Evolutionary conservation across 2,113 vertebrate genomes (phyloP).

Genomic region (Dipodomys stephensi): DNA sequence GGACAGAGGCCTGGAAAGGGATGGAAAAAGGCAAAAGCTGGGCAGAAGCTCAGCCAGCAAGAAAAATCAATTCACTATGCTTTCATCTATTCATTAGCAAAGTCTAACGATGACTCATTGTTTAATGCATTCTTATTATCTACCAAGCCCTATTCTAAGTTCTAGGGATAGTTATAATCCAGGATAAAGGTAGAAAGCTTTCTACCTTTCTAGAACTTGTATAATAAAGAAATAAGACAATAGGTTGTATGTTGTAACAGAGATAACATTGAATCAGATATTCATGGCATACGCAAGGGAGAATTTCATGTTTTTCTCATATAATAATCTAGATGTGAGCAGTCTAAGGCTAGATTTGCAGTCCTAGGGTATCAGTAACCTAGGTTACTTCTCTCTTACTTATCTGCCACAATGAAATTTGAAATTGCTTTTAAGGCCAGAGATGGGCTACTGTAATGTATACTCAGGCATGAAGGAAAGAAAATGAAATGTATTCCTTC

Average conservation of each 20-base stretch:
- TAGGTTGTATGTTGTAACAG: neutral
- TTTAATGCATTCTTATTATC: neutral
- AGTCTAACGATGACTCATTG: neutral
- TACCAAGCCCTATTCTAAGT: neutral
- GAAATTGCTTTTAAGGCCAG: neutral
- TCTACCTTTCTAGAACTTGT: neutral
- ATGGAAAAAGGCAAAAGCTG: neutral
- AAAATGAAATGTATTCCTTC: neutral
- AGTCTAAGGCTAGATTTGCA: neutral
- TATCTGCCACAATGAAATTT: neutral
- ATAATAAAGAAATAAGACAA: slow-evolving; percentile 5
- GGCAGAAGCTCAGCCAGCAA: neutral
- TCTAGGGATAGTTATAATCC: neutral
- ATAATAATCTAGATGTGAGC: neutral
- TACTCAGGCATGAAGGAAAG: neutral
- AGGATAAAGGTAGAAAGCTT: neutral
- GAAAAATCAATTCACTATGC: neutral
- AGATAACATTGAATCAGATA: neutral
- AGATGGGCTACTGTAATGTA: neutral
- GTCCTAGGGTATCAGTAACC: neutral
- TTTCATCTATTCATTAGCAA: neutral
- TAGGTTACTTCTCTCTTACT: neutral
- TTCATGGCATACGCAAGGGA: neutral
- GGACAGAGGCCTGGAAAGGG: neutral
- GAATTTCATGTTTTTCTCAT: slow-evolving; percentile 25